These are phyloP conservation scores for Sinopyrophorus schimmeli DNA, from an alignment of 2,888 invertebrate genomes.

Conservation along the genomic window DNA sequence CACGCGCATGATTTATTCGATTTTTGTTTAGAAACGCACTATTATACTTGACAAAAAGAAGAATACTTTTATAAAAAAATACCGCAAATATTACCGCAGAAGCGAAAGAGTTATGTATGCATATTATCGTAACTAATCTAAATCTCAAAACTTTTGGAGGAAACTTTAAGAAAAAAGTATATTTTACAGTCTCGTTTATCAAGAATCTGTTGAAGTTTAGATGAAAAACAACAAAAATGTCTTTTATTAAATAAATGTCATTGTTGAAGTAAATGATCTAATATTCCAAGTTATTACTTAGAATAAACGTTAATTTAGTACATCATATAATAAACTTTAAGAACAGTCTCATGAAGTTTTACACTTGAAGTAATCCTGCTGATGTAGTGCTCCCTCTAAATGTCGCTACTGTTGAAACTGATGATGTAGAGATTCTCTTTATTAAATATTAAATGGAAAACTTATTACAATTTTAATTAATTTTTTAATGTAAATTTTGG, in stretches of 20 bases:
- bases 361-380: conserved; percentile 38
- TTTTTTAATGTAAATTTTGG: too few relatives aligned
- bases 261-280: conserved; percentile 45
- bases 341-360: conserved; percentile 32
- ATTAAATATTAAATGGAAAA: conserved; percentile 39
- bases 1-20: conserved; percentile 35
- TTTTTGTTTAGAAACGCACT: conserved; percentile 21
- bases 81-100: too few relatives aligned
- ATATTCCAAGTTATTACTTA: conserved; percentile 43
- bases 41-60: too few relatives aligned
- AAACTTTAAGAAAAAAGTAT: too few relatives aligned
- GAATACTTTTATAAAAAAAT: too few relatives aligned
- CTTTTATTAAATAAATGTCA: too few relatives aligned
- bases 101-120: too few relatives aligned
- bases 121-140: too few relatives aligned
- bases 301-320: conserved; percentile 39
- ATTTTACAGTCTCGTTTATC: too few relatives aligned
- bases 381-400: conserved; percentile 40
- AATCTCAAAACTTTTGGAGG: too few relatives aligned
- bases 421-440: conserved; percentile 42
- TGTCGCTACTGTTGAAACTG: conserved; percentile 37
- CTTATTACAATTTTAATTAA: neutral
- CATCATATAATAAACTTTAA: conserved; percentile 41
- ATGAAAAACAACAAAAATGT: too few relatives aligned
- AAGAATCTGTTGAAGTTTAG: too few relatives aligned